A percentile compares a stretch with the other conserved stretches of the same genome.
These are phyloP conservation scores for Heliopora coerulea DNA, from an alignment of 92 coral and sea anemone genomes.

Conservation along the genomic window DNA sequence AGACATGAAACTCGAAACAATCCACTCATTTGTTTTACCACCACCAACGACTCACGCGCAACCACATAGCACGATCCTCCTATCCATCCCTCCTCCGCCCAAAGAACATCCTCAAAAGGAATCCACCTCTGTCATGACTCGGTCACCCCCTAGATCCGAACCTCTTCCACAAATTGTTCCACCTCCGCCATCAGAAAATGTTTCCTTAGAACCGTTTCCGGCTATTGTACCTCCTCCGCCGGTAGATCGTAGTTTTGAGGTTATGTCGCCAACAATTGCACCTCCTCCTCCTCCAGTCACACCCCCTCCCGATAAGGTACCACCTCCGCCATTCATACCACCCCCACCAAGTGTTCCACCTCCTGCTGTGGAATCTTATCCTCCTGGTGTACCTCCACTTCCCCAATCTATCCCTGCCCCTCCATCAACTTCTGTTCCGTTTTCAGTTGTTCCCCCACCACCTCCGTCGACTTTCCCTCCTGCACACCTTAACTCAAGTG, in stretches of 20 bases:
- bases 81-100: conserved; percentile 6
- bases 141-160: background rate
- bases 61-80: background rate
- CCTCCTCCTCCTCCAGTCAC: background rate
- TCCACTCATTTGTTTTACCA: conserved; percentile 16
- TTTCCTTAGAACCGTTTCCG: background rate
- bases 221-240: conserved; percentile 16
- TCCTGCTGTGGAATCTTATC: background rate
- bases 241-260: background rate
- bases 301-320: too few relatives aligned
- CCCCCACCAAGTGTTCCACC: conserved; percentile 38
- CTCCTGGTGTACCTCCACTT: conserved; percentile 26
- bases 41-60: conserved; percentile 2
- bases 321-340: conserved; percentile 21
- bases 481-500: background rate
- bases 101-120: background rate
- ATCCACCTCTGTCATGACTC: background rate
- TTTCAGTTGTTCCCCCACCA: background rate
- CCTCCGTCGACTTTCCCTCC: conserved; percentile 11
- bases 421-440: background rate
- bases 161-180: background rate
- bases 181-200: background rate
- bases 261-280: background rate
- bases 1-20: conserved; percentile 8
- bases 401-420: conserved; percentile 36